A percentile compares a stretch with the other conserved stretches of the same genome.
These are phyloP conservation scores for Watsonalla binaria DNA, from an alignment of 2,888 invertebrate species.

Conservation along the genomic window DNA sequence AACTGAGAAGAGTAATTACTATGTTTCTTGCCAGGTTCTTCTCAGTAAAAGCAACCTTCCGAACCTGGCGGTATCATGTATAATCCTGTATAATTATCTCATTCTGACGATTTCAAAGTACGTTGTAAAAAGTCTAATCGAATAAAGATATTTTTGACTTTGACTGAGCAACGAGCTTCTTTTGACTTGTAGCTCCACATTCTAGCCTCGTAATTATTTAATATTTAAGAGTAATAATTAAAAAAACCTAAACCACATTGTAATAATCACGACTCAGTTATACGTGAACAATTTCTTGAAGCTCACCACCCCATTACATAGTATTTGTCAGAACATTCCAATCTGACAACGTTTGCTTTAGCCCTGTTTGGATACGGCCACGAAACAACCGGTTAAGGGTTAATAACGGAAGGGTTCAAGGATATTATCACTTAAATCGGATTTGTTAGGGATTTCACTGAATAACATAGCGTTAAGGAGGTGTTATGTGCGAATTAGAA, in stretches of 20 bases:
- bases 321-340: conserved; percentile 66
- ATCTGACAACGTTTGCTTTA: conserved; percentile 61
- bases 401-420: conserved; percentile 3
- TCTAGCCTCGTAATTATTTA: no score
- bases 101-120: no score
- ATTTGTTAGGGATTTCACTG: conserved; percentile 2
- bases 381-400: conserved; percentile 14
- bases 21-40: no score
- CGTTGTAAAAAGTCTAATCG: no score
- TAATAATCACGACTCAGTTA: conserved; percentile 12
- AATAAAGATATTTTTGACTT: no score
- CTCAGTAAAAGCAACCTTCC: no score
- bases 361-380: conserved; percentile 35
- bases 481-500: not conserved
- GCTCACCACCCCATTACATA: conserved; percentile 52
- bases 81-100: no score
- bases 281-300: conserved; percentile 28
- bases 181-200: no score
- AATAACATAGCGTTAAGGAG: not conserved
- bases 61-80: no score
- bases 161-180: no score
- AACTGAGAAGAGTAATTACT: no score
- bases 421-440: conserved; percentile 2
- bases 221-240: no score
- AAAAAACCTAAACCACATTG: not conserved